These are phyloP conservation scores for Pollachius pollachius DNA, from an alignment of 2,113 vertebrate genomes.

Conservation along the genomic window DNA sequence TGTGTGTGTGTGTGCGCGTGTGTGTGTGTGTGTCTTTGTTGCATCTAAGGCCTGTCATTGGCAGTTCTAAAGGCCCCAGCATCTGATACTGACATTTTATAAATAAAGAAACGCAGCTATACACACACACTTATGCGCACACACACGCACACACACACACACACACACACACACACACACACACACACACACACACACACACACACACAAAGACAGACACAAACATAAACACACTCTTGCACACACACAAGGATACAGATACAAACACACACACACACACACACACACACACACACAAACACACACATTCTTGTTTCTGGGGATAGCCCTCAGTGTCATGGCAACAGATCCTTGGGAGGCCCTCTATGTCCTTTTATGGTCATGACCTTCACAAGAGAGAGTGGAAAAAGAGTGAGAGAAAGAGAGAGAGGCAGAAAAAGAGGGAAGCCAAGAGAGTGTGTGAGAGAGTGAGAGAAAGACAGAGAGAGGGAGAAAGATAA, in stretches of 20 bases:
- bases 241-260: neutral
- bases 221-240: neutral
- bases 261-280: constrained; percentile 2
- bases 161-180: constrained; percentile 3
- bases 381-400: constrained; percentile 43
- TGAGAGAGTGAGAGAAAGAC: too few relatives aligned
- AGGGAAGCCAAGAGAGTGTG: too few relatives aligned
- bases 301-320: constrained; percentile 45
- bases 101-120: constrained; percentile 5
- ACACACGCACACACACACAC: neutral
- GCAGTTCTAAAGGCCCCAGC: constrained; percentile 65
- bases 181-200: constrained; percentile 1
- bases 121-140: constrained; percentile 8
- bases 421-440: neutral
- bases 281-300: constrained; percentile 15
- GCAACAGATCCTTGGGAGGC: constrained; percentile 56
- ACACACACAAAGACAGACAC: neutral
- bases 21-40: constrained; percentile 53
- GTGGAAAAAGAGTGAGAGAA: constrained; percentile 5
- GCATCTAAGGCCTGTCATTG: constrained; percentile 61
- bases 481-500: too few relatives aligned
- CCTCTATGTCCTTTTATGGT: constrained; percentile 63
- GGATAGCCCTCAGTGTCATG: constrained; percentile 62
- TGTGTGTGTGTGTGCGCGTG: constrained; percentile 44
- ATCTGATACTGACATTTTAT: constrained; percentile 67